Conservation (phyloP, 1,140 invertebrate species). For the Drosophila busckii region DNA sequence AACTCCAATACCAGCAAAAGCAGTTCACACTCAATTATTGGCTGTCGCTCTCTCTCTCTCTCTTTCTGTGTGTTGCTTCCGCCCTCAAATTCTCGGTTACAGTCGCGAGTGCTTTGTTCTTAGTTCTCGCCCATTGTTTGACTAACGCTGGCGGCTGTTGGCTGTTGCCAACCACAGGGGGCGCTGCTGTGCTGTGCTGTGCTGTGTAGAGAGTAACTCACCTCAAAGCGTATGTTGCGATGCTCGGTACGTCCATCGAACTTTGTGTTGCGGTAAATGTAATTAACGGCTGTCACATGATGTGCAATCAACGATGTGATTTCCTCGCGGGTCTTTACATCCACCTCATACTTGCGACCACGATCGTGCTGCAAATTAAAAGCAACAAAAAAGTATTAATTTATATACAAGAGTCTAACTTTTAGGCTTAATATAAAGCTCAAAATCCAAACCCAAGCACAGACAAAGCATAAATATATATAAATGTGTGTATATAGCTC, state of each 20-base stretch:
- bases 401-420: slow-evolving; percentile 10
- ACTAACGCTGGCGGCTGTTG: slow-evolving; percentile 13
- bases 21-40: slow-evolving; percentile 14
- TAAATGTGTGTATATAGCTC: too few species aligned
- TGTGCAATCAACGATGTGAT: slow-evolving; percentile 98
- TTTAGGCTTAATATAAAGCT: slow-evolving; percentile 51
- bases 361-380: slow-evolving; percentile 82
- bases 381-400: slow-evolving; percentile 16
- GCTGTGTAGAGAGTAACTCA: slow-evolving; percentile 80
- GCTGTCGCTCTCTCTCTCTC: too few species aligned
- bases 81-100: too few species aligned
- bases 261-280: slow-evolving; percentile 96
- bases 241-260: slow-evolving; percentile 93
- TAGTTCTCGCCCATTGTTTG: slow-evolving; percentile 18
- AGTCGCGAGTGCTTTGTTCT: slow-evolving; percentile 30
- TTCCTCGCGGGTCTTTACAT: slow-evolving; percentile 95
- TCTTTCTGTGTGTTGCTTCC: too few species aligned
- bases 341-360: slow-evolving; percentile 80
- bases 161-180: slow-evolving; percentile 1
- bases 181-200: slow-evolving; percentile 6
- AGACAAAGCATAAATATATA: background rate
- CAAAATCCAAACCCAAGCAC: slow-evolving; percentile 12
- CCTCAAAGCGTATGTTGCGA: slow-evolving; percentile 98
- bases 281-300: slow-evolving; percentile 98
- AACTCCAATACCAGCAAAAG: too few species aligned